These are phyloP conservation scores for Clunio marinus DNA, from an alignment of 2,888 invertebrate genomes.

Conservation along the genomic window DNA sequence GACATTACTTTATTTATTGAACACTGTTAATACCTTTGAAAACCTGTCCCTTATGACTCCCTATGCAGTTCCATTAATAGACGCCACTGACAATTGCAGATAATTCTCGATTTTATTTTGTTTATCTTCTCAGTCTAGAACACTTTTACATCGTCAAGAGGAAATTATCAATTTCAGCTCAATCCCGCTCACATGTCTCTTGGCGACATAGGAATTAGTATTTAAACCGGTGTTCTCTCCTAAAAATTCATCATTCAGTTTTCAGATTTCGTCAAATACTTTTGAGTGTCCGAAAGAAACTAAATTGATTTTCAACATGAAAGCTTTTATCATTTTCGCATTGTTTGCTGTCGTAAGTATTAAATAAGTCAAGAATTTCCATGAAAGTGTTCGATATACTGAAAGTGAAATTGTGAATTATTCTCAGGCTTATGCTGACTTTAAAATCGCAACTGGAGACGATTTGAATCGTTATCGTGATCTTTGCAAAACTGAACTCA, in stretches of 20 bases:
- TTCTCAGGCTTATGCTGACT: neutral
- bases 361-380: too few species aligned
- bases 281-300: too few species aligned
- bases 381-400: too few species aligned
- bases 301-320: neutral
- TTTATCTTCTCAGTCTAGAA: neutral
- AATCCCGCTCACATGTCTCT: neutral
- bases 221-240: neutral
- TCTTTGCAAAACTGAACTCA: neutral
- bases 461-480: neutral
- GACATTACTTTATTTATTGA: too few species aligned
- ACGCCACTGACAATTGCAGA: too few species aligned
- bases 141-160: neutral
- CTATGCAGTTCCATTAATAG: too few species aligned
- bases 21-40: too few species aligned
- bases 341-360: neutral
- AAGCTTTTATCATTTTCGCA: neutral
- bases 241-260: neutral
- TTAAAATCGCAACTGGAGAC: neutral
- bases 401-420: too few species aligned
- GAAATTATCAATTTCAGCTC: slow-evolving; percentile 4
- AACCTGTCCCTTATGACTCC: too few species aligned
- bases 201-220: neutral
- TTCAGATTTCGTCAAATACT: neutral
- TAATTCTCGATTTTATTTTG: too few species aligned